phyloP scores from a whole-genome alignment of 1,140 invertebrate species.

The Aphelinus atriplicis region DNA sequence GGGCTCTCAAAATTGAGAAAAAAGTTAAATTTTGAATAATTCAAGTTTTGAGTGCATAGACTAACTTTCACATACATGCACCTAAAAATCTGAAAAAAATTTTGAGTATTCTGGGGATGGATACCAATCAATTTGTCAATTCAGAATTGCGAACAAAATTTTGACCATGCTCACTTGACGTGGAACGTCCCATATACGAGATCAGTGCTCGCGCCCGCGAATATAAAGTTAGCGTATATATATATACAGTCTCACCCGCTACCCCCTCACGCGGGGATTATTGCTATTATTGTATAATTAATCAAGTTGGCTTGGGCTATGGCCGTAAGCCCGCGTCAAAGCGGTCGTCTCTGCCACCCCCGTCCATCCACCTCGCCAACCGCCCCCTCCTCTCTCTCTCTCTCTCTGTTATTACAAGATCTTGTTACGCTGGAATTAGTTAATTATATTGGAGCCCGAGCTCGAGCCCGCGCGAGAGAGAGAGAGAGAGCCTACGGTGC shows the following conservation, averaged over 20 bases:
- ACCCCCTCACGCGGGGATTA: constrained; percentile 2
- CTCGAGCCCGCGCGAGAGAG: background rate
- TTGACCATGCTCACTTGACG: too few relatives aligned
- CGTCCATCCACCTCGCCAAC: background rate
- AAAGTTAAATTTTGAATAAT: too few relatives aligned
- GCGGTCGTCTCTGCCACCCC: background rate
- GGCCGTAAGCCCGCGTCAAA: constrained; percentile 20
- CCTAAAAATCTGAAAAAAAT: too few relatives aligned
- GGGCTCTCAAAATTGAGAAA: too few relatives aligned
- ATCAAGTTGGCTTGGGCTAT: constrained; percentile 15
- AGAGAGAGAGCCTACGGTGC: background rate
- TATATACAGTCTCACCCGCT: background rate
- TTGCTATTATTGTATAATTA: constrained; percentile 40
- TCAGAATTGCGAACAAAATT: too few relatives aligned
- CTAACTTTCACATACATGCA: too few relatives aligned
- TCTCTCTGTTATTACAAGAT: constrained; percentile 35
- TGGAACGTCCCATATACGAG: too few relatives aligned
- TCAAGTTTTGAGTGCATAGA: too few relatives aligned
- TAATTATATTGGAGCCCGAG: constrained; percentile 21
- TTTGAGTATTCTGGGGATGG: too few relatives aligned
- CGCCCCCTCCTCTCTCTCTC: background rate
- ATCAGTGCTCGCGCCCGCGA: background rate
- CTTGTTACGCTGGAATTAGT: constrained; percentile 29
- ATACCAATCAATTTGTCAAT: too few relatives aligned
- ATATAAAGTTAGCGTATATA: constrained; percentile 7